Conservation (phyloP, 2,888 invertebrate species). For the Matsumyia berberina region DNA sequence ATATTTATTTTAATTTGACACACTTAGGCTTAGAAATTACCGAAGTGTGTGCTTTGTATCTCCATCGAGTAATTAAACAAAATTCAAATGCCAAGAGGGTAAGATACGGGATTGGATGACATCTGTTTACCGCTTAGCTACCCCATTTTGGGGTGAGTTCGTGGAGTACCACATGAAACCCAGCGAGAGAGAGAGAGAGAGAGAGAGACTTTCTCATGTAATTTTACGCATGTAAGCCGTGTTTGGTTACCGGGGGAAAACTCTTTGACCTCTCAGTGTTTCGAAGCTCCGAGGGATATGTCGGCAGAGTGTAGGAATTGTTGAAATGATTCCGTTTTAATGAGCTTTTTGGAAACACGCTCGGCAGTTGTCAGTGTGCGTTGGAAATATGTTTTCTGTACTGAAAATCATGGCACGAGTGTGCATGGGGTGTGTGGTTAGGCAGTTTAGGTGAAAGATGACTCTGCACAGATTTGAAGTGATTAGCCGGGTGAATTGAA, state of each 20-base stretch:
- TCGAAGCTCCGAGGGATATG: conserved; percentile 67
- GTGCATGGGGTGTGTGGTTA: conserved; percentile 42
- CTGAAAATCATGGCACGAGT: background rate
- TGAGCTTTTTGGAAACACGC: conserved; percentile 59
- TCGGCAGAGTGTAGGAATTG: conserved; percentile 53
- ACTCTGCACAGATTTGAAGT: conserved; percentile 76
- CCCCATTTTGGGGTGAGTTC: conserved; percentile 71
- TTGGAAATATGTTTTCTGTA: conserved; percentile 15
- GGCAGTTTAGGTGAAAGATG: conserved; percentile 72
- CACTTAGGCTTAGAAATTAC: conserved; percentile 69
- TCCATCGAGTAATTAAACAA: conserved; percentile 62
- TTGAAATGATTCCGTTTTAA: conserved; percentile 72
- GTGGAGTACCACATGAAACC: conserved; percentile 73
- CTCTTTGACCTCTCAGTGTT: conserved; percentile 73
- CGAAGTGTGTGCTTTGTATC: conserved; percentile 63
- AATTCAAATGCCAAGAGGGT: conserved; percentile 27
- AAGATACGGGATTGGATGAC: conserved; percentile 59
- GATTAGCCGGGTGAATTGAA: conserved; percentile 75
- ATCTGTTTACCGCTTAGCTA: conserved; percentile 58
- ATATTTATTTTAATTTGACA: conserved; percentile 73
- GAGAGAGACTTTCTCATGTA: conserved; percentile 57
- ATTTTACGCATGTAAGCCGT: conserved; percentile 26
- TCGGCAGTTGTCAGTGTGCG: conserved; percentile 18
- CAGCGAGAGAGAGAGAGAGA: conserved; percentile 6
- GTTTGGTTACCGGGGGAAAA: conserved; percentile 18